Conservation (phyloP, 2,113 vertebrate species). For the Epinephelus moara region DNA sequence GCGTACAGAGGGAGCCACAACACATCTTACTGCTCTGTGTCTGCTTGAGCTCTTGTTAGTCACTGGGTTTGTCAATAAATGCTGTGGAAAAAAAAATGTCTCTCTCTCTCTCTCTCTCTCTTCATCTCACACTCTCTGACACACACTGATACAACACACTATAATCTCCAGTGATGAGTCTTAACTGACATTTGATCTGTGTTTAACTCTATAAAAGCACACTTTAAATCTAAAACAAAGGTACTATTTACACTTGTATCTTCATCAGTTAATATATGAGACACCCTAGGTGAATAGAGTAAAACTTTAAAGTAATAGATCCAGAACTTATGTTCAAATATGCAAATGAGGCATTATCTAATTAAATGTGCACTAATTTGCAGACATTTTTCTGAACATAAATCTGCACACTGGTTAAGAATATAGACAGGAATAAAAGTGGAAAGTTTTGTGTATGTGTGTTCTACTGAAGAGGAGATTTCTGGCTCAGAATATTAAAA, state of each 20-base stretch:
- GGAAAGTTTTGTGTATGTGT: too few relatives aligned
- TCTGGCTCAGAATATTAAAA: too few relatives aligned
- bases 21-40: neutral
- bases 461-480: too few relatives aligned
- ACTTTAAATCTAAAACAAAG: neutral
- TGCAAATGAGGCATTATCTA: too few relatives aligned
- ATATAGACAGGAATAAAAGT: too few relatives aligned
- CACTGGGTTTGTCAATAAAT: slow-evolving; percentile 64
- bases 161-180: neutral
- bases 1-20: slow-evolving; percentile 54
- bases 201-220: neutral
- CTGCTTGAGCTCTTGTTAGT: neutral
- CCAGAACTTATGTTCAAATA: too few relatives aligned
- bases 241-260: neutral
- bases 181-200: neutral
- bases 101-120: neutral
- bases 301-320: too few relatives aligned
- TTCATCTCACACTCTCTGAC: neutral
- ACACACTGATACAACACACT: neutral
- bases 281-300: too few relatives aligned
- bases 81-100: neutral
- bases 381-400: too few relatives aligned
- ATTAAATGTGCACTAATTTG: too few relatives aligned
- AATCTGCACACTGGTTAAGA: too few relatives aligned
- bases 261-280: neutral